Conservation (phyloP, 2,797 vertebrate species). For the Anabacerthia variegaticeps region DNA sequence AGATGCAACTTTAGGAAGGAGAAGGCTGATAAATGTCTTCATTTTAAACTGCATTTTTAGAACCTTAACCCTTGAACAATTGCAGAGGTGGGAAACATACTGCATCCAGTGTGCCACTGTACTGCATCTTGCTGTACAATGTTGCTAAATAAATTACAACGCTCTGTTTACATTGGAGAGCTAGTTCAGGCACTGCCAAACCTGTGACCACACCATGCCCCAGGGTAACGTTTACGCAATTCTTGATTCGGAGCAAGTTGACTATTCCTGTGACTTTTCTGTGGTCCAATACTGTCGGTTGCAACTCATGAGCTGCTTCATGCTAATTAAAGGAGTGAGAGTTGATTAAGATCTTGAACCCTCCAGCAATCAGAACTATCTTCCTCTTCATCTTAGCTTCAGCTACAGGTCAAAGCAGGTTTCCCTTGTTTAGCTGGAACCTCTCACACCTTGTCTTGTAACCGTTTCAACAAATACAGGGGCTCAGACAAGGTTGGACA, state of each 20-base stretch:
- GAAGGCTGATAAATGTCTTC: neutral
- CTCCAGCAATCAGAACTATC: conserved; percentile 3
- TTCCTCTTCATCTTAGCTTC: conserved; percentile 41
- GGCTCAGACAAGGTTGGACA: neutral
- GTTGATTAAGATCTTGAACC: conserved; percentile 60
- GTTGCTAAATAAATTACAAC: conserved; percentile 19
- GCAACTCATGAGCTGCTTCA: neutral
- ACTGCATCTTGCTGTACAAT: neutral
- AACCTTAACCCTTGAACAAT: neutral
- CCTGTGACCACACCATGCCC: neutral
- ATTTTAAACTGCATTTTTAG: neutral
- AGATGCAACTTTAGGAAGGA: neutral
- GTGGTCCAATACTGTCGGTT: neutral
- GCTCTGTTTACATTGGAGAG: conserved; percentile 34
- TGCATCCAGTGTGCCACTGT: neutral
- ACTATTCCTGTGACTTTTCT: neutral
- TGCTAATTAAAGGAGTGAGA: conserved; percentile 35
- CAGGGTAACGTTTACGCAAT: conserved; percentile 13
- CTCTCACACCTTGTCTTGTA: neutral
- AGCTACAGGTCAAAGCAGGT: conserved; percentile 57
- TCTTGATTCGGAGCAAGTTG: neutral
- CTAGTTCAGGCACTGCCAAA: conserved; percentile 38
- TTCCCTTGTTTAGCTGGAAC: conserved; percentile 52
- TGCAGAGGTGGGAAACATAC: neutral
- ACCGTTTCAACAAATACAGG: neutral